Base-by-base conservation (phyloP, 2,113 vertebrate species). In the Phalacrocorax brasilianus region DNA sequence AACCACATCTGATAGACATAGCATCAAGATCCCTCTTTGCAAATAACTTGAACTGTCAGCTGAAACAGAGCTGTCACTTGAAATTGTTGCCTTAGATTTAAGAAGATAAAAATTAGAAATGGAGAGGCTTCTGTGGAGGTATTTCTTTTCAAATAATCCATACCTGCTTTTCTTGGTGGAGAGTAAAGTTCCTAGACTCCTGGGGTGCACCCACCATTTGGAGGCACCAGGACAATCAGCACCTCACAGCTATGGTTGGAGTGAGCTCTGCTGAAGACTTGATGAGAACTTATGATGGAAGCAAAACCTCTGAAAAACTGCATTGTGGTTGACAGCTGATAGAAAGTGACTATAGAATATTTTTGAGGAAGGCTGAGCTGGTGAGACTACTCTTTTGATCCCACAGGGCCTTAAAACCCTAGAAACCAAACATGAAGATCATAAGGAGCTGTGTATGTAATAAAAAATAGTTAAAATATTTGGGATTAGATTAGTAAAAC, bases 401-500 rank as follows among this genome's bases (percentile, higher is more conserved):
- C 82, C 9, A 68, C 9, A 24, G 81, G 49, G 65, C 33, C 70
- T 85, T 91, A 88, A 82, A 77, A 4, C 8, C 53, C 63, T 68
- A 66, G 59, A 95, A 75, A 44, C 4, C 38, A 79, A 89, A 65
- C 30, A 85, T 50, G 87, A 91, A 81, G 4, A 53, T 80, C 44
- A 81, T 82, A 62, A 61, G 52, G 63, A 61, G 24, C 45, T 84
- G 13, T 63, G 45, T 42, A 30, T 8, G 12, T 61, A 74, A 73
- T 70, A 92, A 86, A 82, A 82, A 88, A 50, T 72, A 89, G 61
- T 79, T 49, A 92, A 85, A 92, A 65, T 70, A 74, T 92, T 95
- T 87, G 58, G 22, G 49, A 88, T 88, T 32, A 85, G 44, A 85
- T 95, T 91, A 93, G 6, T 76, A 75, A 91, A 95, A 52, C 14